Evolutionary conservation across 2,888 invertebrate species (phyloP).

Genomic region (Archaeoteleia sp.): DNA sequence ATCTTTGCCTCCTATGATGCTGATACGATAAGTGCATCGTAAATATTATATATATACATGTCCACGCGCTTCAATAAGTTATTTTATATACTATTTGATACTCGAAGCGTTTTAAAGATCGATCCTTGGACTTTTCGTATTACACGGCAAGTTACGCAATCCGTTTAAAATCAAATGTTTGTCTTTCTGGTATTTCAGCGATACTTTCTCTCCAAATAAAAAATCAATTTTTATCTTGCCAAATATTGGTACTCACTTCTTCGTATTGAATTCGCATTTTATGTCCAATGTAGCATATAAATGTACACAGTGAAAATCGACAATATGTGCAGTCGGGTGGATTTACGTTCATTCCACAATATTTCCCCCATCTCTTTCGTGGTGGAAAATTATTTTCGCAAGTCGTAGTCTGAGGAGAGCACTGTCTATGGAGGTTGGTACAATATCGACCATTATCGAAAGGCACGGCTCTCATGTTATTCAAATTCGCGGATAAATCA

Average conservation of each 20-base stretch:
- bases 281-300: constrained; percentile 40
- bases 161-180: no score
- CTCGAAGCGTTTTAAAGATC: no score
- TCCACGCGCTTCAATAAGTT: no score
- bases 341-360: constrained; percentile 37
- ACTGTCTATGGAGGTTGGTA: constrained; percentile 15
- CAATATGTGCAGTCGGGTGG: constrained; percentile 40
- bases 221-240: constrained; percentile 38
- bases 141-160: no score
- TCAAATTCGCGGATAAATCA: constrained; percentile 69
- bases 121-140: no score
- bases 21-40: no score
- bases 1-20: no score
- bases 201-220: constrained; percentile 15
- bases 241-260: constrained; percentile 28
- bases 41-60: no score
- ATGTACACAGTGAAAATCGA: constrained; percentile 44
- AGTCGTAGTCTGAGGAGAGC: constrained; percentile 28
- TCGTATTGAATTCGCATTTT: constrained; percentile 36
- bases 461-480: constrained; percentile 66
- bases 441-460: constrained; percentile 61
- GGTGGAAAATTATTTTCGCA: constrained; percentile 8
- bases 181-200: no score
- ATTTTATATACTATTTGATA: no score
- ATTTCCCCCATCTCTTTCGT: constrained; percentile 24